These are phyloP conservation scores for Ptychochromis oligacanthus DNA, from an alignment of 2,113 vertebrate species.

Conservation along the genomic window DNA sequence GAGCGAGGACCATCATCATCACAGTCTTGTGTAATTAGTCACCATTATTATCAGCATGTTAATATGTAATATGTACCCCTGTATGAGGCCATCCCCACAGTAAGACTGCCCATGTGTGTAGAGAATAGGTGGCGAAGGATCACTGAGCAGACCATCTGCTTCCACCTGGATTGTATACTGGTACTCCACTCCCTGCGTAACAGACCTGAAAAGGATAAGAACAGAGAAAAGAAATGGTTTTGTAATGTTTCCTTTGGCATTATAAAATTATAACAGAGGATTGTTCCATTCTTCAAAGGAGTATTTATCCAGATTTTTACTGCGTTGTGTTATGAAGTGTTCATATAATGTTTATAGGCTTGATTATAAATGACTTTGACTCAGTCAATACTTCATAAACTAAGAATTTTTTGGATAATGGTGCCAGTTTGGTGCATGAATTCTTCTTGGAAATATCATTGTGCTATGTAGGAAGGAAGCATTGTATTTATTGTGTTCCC, in stretches of 20 bases:
- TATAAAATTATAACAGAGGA: neutral
- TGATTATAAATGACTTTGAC: slow-evolving; percentile 19
- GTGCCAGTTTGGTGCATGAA: neutral
- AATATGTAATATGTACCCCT: slow-evolving; percentile 78
- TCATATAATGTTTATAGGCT: slow-evolving; percentile 21
- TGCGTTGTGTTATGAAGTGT: slow-evolving; percentile 4
- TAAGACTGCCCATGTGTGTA: slow-evolving; percentile 86
- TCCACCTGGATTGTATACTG: slow-evolving; percentile 87
- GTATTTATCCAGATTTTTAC: neutral
- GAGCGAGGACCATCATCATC: neutral
- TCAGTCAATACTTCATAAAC: slow-evolving; percentile 10
- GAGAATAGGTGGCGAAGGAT: slow-evolving; percentile 83
- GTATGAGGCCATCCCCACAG: slow-evolving; percentile 89
- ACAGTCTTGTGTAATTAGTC: neutral
- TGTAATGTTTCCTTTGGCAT: neutral
- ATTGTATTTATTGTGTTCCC: neutral
- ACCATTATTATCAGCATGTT: neutral
- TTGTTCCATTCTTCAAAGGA: slow-evolving; percentile 1
- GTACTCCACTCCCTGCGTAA: slow-evolving; percentile 83
- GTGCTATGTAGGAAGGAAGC: neutral
- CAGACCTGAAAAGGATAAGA: slow-evolving; percentile 79
- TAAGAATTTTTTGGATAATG: neutral
- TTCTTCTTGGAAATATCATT: neutral
- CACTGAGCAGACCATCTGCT: slow-evolving; percentile 81
- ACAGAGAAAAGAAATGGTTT: slow-evolving; percentile 5